A percentile compares a stretch with the other conserved stretches of the same genome.
phyloP scores from a whole-genome alignment of 2,888 invertebrate species.

The Cyclophora albipunctata region DNA sequence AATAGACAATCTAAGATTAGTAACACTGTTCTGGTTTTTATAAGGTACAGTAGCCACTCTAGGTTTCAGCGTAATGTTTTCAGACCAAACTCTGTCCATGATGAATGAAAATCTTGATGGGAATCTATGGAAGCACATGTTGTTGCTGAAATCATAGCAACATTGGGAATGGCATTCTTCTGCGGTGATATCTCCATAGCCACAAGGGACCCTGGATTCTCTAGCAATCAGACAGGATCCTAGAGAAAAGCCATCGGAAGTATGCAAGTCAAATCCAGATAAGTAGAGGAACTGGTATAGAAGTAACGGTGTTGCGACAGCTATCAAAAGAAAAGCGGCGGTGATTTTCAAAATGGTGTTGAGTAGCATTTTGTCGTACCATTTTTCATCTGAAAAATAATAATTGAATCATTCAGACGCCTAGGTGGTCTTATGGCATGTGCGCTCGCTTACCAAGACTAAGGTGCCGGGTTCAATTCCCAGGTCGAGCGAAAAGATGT shows the following conservation, averaged over 20 bases:
- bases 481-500: too few species aligned
- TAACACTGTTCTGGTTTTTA: constrained; percentile 32
- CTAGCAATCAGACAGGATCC: constrained; percentile 55
- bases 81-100: constrained; percentile 44
- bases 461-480: too few species aligned
- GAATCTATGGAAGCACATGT: constrained; percentile 68
- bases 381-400: constrained; percentile 50
- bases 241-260: constrained; percentile 51
- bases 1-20: constrained; percentile 40
- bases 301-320: constrained; percentile 43
- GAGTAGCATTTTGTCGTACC: constrained; percentile 54
- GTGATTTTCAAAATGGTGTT: constrained; percentile 50
- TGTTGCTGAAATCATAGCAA: constrained; percentile 59
- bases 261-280: constrained; percentile 33
- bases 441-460: too few species aligned
- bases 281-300: constrained; percentile 48
- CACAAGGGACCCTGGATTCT: constrained; percentile 48
- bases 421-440: too few species aligned
- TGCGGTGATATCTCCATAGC: constrained; percentile 37
- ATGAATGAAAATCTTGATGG: constrained; percentile 71
- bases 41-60: constrained; percentile 49
- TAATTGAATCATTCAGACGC: neutral
- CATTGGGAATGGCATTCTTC: constrained; percentile 61
- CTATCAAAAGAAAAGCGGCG: constrained; percentile 28
- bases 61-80: constrained; percentile 41